A percentile compares a stretch with the other conserved stretches of the same genome.
phyloP scores from a whole-genome alignment of 2,797 vertebrate species.

The Ispidina lecontei region DNA sequence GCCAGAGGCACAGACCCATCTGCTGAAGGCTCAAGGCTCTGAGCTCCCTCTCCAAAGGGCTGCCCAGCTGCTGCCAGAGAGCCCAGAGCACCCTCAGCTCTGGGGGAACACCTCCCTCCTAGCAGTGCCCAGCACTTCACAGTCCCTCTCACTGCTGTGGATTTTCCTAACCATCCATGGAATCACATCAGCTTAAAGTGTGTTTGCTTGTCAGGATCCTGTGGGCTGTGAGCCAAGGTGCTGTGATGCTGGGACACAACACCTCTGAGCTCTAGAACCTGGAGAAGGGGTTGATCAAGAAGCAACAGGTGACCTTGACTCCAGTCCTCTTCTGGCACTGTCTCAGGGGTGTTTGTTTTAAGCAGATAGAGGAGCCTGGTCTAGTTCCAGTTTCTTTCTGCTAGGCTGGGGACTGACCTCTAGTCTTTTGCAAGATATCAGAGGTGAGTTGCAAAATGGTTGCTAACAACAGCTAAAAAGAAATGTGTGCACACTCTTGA shows the following conservation, averaged over 20 bases:
- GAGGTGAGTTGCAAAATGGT: not conserved
- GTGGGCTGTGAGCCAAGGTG: not conserved
- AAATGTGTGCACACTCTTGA: not conserved
- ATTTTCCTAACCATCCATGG: not conserved
- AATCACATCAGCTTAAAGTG: not conserved
- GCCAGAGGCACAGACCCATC: not conserved
- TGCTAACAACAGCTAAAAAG: not conserved
- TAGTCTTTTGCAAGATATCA: not conserved
- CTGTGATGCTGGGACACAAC: not conserved
- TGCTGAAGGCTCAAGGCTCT: not conserved
- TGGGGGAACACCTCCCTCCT: not conserved
- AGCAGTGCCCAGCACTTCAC: not conserved
- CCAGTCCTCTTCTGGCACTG: not conserved
- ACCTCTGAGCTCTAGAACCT: not conserved
- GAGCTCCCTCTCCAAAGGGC: too few relatives aligned
- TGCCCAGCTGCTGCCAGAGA: too few relatives aligned
- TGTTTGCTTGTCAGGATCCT: not conserved
- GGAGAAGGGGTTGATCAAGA: not conserved
- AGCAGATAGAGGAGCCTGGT: not conserved
- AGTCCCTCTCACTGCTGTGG: not conserved
- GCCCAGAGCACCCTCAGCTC: not conserved
- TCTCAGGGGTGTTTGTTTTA: not conserved
- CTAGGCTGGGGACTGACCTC: not conserved
- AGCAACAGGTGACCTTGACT: not conserved
- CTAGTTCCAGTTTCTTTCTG: not conserved